phyloP scores from a whole-genome alignment of 1,140 invertebrate species.

The Tetranychus urticae region DNA sequence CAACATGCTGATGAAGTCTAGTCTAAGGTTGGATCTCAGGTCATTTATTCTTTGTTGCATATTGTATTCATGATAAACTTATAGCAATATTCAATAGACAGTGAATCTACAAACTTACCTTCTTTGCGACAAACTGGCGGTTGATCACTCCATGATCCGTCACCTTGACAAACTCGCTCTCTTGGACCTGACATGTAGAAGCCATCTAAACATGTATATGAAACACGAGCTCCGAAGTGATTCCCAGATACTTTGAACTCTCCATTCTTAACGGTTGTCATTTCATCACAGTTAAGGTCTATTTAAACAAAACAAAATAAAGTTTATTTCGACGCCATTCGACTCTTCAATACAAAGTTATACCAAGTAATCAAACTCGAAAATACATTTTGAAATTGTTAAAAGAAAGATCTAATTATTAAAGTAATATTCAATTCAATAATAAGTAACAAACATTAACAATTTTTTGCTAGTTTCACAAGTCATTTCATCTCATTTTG shows the following conservation, averaged over 20 bases:
- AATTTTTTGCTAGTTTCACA: too few relatives aligned
- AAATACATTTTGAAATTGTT: too few relatives aligned
- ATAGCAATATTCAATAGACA: slow-evolving; percentile 6
- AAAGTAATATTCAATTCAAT: too few relatives aligned
- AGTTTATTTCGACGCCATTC: background rate
- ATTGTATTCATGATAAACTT: background rate
- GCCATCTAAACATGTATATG: slow-evolving; percentile 62
- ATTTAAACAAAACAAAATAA: background rate
- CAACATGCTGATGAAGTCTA: too few relatives aligned
- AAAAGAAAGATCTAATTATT: too few relatives aligned
- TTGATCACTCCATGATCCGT: slow-evolving; percentile 69
- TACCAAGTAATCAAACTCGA: too few relatives aligned
- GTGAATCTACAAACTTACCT: slow-evolving; percentile 24
- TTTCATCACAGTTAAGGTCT: slow-evolving; percentile 60
- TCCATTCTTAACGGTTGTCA: slow-evolving; percentile 37
- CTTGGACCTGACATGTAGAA: slow-evolving; percentile 60
- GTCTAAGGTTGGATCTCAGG: too few relatives aligned
- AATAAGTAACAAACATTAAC: too few relatives aligned
- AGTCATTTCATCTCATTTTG: too few relatives aligned
- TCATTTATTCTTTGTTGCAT: background rate
- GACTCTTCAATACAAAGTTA: too few relatives aligned
- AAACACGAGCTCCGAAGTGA: slow-evolving; percentile 48
- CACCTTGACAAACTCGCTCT: slow-evolving; percentile 63
- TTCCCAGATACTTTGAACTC: slow-evolving; percentile 39
- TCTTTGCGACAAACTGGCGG: slow-evolving; percentile 69